Percentiles rank a stretch among this genome's conserved stretches.
These are phyloP conservation scores for Bombus difficillimus DNA, from an alignment of 1,140 invertebrate genomes.

Conservation along the genomic window DNA sequence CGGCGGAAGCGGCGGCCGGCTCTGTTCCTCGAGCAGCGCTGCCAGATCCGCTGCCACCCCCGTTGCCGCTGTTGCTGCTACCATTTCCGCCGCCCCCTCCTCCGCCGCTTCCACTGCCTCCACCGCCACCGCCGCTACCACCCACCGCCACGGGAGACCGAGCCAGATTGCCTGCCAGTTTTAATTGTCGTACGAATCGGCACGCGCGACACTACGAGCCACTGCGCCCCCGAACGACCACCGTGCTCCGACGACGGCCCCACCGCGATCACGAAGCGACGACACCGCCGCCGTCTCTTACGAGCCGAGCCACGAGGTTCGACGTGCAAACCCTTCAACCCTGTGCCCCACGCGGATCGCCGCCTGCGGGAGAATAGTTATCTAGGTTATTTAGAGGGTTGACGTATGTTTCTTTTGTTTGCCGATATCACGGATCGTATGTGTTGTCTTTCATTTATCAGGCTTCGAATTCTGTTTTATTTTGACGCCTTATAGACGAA, in stretches of 20 bases:
- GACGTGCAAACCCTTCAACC: conserved; percentile 23
- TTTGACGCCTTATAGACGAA: neutral
- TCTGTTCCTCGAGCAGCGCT: conserved; percentile 54
- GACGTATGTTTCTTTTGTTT: neutral
- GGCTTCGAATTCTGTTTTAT: neutral
- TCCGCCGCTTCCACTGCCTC: conserved; percentile 71
- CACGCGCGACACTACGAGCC: conserved; percentile 66
- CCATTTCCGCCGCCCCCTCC: conserved; percentile 27
- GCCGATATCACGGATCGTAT: neutral
- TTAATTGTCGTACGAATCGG: conserved; percentile 74
- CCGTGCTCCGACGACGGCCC: conserved; percentile 41
- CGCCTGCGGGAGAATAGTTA: conserved; percentile 28
- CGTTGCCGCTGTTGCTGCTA: conserved; percentile 46
- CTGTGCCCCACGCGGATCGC: conserved; percentile 10
- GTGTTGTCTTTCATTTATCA: neutral
- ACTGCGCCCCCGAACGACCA: conserved; percentile 51
- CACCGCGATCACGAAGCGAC: conserved; percentile 40
- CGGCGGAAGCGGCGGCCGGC: conserved; percentile 52
- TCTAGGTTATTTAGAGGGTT: neutral
- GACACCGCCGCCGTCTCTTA: conserved; percentile 35
- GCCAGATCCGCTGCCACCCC: conserved; percentile 36
- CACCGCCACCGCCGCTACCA: conserved; percentile 67
- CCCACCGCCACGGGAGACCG: conserved; percentile 81
- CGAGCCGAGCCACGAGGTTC: conserved; percentile 23
- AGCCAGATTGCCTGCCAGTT: conserved; percentile 83